Evolutionary conservation across 2,888 invertebrate species (phyloP).

Genomic region (Eupithecia dodoneata): DNA sequence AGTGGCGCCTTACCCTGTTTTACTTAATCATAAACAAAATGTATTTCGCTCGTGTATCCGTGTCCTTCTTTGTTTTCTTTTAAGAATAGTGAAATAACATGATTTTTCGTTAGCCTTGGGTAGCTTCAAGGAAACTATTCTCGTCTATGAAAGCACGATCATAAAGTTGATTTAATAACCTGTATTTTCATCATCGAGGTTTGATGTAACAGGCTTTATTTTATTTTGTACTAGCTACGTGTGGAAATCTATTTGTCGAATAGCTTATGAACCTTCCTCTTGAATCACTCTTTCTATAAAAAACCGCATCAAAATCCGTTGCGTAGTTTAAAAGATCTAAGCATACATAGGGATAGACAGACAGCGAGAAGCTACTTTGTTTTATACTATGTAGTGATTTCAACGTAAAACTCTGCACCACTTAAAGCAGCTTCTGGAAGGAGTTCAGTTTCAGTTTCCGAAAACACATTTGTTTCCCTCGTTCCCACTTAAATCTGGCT

Average conservation of each 20-base stretch:
- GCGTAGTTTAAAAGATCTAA: too few species aligned
- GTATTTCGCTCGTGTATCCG: slow-evolving; percentile 51
- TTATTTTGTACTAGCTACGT: slow-evolving; percentile 7
- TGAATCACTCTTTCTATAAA: too few species aligned
- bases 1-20: slow-evolving; percentile 67
- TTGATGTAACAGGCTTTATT: slow-evolving; percentile 2
- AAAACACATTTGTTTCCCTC: slow-evolving; percentile 41
- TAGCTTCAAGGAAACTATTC: not conserved
- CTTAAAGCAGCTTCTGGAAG: slow-evolving; percentile 12
- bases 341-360: too few species aligned
- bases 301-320: too few species aligned
- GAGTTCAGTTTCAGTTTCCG: slow-evolving; percentile 26
- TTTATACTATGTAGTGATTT: not conserved
- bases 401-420: slow-evolving; percentile 25
- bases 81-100: not conserved
- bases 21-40: slow-evolving; percentile 72
- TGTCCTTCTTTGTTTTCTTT: slow-evolving; percentile 11
- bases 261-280: too few species aligned
- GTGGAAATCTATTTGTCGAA: too few species aligned
- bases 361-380: too few species aligned
- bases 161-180: not conserved
- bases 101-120: not conserved
- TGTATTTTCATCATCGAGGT: not conserved
- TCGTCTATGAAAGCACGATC: not conserved
- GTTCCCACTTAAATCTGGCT: slow-evolving; percentile 39